phyloP scores from a whole-genome alignment of 2,888 invertebrate species.

The Mylabris sibirica region DNA sequence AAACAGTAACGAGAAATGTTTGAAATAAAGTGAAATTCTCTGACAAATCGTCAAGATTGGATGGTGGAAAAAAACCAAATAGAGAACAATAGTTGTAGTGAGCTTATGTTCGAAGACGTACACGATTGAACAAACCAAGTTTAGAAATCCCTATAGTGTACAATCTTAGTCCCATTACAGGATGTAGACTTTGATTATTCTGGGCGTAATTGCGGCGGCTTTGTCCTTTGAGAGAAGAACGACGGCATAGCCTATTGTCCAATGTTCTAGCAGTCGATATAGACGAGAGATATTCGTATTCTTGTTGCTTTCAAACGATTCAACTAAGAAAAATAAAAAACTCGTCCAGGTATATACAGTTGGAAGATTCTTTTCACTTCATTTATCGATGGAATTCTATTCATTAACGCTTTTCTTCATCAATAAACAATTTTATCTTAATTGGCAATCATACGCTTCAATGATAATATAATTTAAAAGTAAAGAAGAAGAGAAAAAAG shows the following conservation, averaged over 20 bases:
- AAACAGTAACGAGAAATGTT: slow-evolving; percentile 51
- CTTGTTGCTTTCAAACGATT: background rate
- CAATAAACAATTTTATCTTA: background rate
- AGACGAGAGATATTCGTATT: background rate
- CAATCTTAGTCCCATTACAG: slow-evolving; percentile 55
- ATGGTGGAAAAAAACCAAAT: slow-evolving; percentile 26
- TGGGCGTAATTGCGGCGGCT: slow-evolving; percentile 58
- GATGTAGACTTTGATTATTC: slow-evolving; percentile 60
- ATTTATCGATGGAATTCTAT: background rate
- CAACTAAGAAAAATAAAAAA: background rate
- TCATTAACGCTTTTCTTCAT: background rate
- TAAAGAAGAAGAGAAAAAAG: background rate
- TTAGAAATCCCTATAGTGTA: slow-evolving; percentile 47
- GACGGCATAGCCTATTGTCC: slow-evolving; percentile 53
- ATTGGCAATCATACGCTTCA: slow-evolving; percentile 5
- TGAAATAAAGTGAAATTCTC: slow-evolving; percentile 45
- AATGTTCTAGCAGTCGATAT: slow-evolving; percentile 42
- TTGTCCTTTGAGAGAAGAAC: slow-evolving; percentile 53
- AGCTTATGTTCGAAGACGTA: slow-evolving; percentile 23
- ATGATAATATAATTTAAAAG: background rate
- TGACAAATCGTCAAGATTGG: background rate
- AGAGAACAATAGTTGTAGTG: slow-evolving; percentile 37
- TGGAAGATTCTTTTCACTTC: background rate
- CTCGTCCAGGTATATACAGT: background rate
- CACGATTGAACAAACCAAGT: slow-evolving; percentile 21